Evolutionary conservation across 2,113 vertebrate genomes (phyloP).

Genomic region (Noctilio leporinus): DNA sequence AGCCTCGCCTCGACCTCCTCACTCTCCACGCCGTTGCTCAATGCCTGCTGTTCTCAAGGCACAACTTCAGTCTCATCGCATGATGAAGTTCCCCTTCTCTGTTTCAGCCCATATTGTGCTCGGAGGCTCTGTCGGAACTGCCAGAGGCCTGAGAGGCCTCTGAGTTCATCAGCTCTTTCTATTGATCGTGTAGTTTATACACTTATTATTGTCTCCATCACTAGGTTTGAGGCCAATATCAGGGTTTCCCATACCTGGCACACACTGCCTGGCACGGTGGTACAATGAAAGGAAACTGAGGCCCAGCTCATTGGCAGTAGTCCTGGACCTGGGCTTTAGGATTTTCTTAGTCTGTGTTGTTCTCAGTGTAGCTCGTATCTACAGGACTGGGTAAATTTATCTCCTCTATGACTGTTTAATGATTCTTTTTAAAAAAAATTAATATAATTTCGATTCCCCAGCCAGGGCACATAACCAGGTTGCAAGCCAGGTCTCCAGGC

Average conservation of each 20-base stretch:
- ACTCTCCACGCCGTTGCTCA: background rate
- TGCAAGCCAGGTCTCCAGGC: too few species aligned
- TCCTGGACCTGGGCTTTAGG: background rate
- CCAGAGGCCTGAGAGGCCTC: background rate
- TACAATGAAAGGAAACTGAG: background rate
- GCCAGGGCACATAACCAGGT: too few species aligned
- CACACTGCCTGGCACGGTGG: background rate
- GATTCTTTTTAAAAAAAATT: too few species aligned
- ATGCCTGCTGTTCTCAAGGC: background rate
- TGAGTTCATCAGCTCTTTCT: background rate
- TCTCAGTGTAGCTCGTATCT: background rate
- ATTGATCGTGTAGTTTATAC: background rate
- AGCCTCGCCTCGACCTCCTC: too few species aligned
- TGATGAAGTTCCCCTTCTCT: background rate
- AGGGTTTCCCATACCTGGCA: background rate
- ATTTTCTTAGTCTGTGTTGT: background rate
- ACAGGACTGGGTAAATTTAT: background rate
- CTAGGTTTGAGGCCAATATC: background rate
- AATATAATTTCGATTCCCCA: too few species aligned
- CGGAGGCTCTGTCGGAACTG: background rate
- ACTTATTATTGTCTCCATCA: background rate
- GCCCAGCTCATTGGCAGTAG: background rate
- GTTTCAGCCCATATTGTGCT: background rate
- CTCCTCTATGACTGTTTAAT: background rate
- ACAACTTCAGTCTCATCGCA: background rate